phyloP scores from a whole-genome alignment of 2,888 invertebrate species.

The Macaria notata region DNA sequence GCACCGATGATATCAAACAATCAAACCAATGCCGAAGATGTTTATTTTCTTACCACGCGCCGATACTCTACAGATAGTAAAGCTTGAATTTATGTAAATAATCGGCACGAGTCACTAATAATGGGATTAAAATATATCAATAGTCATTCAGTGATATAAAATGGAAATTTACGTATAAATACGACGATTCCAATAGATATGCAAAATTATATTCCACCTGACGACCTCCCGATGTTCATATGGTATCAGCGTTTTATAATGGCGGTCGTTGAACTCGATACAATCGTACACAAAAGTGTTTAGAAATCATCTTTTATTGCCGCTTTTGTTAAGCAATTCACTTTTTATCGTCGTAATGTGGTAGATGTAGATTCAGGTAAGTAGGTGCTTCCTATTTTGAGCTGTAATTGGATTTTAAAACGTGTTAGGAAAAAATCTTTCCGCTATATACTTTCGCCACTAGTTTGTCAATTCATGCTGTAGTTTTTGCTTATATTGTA shows the following conservation, averaged over 20 bases:
- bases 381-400: constrained; percentile 10
- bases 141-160: constrained; percentile 37
- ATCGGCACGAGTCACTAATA: constrained; percentile 40
- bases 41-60: constrained; percentile 25
- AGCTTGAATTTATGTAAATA: constrained; percentile 55
- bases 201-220: constrained; percentile 68
- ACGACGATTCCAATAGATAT: constrained; percentile 63
- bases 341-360: constrained; percentile 20
- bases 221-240: constrained; percentile 58
- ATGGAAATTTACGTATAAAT: constrained; percentile 65
- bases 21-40: constrained; percentile 24
- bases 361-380: constrained; percentile 9
- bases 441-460: too few relatives aligned
- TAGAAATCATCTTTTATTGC: constrained; percentile 34
- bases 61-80: constrained; percentile 34
- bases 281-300: constrained; percentile 52
- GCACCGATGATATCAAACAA: constrained; percentile 29
- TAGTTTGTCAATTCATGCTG: too few relatives aligned
- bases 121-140: constrained; percentile 33
- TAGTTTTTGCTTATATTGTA: too few relatives aligned
- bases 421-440: not conserved
- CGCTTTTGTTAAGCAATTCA: constrained; percentile 42
- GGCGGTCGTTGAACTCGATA: constrained; percentile 65
- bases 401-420: constrained; percentile 9
- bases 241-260: constrained; percentile 58